Percentiles rank a stretch among this genome's conserved stretches.
Evolutionary conservation across 2,113 vertebrate species (phyloP).

Genomic region (Hassar affinis): DNA sequence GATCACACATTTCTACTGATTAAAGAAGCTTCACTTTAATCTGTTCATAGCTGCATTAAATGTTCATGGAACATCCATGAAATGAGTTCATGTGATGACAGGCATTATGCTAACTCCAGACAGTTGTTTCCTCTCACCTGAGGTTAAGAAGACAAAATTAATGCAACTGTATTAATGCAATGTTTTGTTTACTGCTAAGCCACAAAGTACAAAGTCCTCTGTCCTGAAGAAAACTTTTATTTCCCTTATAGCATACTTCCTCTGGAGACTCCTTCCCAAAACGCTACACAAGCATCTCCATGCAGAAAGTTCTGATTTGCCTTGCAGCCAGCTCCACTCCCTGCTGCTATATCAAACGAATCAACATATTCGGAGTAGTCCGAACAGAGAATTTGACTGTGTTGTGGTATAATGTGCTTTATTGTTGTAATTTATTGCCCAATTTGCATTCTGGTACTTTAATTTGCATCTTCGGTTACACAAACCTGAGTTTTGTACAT

Average conservation of each 20-base stretch:
- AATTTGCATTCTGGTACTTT: slow-evolving; percentile 26
- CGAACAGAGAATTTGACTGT: not conserved
- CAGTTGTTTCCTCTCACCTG: not conserved
- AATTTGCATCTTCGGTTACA: slow-evolving; percentile 27
- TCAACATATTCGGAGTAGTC: not conserved
- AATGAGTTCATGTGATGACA: not conserved
- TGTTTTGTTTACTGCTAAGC: not conserved
- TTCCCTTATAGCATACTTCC: too few species aligned
- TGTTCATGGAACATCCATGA: not conserved
- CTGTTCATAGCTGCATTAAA: not conserved
- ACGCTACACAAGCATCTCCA: not conserved
- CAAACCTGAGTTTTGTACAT: slow-evolving; percentile 12
- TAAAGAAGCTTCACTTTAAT: not conserved
- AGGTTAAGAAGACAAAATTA: not conserved
- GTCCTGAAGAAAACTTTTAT: not conserved
- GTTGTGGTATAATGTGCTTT: not conserved
- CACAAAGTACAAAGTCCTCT: not conserved
- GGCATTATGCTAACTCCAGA: not conserved
- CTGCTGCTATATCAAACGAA: not conserved
- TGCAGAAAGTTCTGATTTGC: not conserved
- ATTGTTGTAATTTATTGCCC: slow-evolving; percentile 10
- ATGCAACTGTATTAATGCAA: too few species aligned
- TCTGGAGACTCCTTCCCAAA: not conserved
- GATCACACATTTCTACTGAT: not conserved
- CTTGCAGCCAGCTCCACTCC: not conserved